Base-by-base conservation (phyloP, 2,888 invertebrate species). In the Cremastinae sp. region DNA sequence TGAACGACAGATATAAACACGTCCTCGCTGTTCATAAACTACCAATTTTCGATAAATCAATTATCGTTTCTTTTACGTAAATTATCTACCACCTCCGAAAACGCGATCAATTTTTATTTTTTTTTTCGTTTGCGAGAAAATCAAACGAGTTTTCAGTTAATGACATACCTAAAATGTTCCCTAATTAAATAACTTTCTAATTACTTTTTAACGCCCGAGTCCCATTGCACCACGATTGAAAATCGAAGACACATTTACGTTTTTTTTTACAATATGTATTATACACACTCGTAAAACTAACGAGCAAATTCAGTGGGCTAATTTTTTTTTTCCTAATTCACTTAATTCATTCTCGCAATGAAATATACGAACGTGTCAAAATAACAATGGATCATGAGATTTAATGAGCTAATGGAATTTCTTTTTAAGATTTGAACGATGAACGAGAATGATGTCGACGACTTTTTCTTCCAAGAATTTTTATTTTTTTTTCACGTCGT, bases 211-310 rank as follows among this genome's bases (percentile, higher is more conserved):
- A 28, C 43, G 47, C 51, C 14, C 12, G 1, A n/a, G 4, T 12
- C 9, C 18, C 58, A 20, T 62, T 12, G 20, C 47, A 49, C 55
- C 55, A 62, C 35, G 37, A 73, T 58, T 65, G 64, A 65, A 43
- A 59, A 49, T 62, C 47, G 45, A 22, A 62, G 20, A 49, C 9
- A 62, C 61, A 56, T 43, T 53, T 14, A 56, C 49, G 35, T 47
- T 62, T 43, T 22, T 74, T 53, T 62, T 76, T 37, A 68, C 66
- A 64, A 59, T 68, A 69, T 62, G 68, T 62, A 68, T 39, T 55
- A 61, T 53, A 35, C 56, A 37, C 69, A 56, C 7, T 45, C 16
- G 5, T 2, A 37, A 12, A 14, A 35, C 22, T 35, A 18, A n/a
- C 39, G 37, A 58, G 39, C 18, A 12, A 18, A 64, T 49, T 39